Conservation (phyloP, 2,888 invertebrate genomes). For the Gnatocerus cornutus region DNA sequence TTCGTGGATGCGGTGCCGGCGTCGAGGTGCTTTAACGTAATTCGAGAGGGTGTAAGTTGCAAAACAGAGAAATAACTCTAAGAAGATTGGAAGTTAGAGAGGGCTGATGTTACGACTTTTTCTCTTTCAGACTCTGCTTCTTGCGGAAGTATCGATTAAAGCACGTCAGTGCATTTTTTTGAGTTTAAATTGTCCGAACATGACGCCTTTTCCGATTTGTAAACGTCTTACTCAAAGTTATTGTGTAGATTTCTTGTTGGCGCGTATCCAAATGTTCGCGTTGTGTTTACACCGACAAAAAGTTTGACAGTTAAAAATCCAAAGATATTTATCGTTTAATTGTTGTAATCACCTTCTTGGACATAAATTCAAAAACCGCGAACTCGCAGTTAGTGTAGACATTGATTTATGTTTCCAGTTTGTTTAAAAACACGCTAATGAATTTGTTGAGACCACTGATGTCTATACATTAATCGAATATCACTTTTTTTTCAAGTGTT, state of each 20-base stretch:
- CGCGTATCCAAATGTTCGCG: slow-evolving; percentile 35
- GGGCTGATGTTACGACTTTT: slow-evolving; percentile 34
- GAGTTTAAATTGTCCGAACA: slow-evolving; percentile 11
- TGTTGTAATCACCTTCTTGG: slow-evolving; percentile 28
- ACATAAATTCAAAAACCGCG: slow-evolving; percentile 26
- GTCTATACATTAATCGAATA: slow-evolving; percentile 21
- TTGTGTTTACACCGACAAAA: slow-evolving; percentile 35
- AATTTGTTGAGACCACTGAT: slow-evolving; percentile 16
- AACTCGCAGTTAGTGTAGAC: slow-evolving; percentile 5
- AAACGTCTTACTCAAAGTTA: slow-evolving; percentile 46
- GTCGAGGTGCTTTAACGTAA: slow-evolving; percentile 24
- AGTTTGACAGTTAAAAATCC: slow-evolving; percentile 33
- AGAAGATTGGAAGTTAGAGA: slow-evolving; percentile 23
- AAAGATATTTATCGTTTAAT: slow-evolving; percentile 23
- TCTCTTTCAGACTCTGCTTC: slow-evolving; percentile 34
- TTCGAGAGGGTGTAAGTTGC: slow-evolving; percentile 40
- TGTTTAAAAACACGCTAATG: slow-evolving; percentile 34
- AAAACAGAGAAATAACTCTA: slow-evolving; percentile 30
- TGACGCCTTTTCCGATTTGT: slow-evolving; percentile 30
- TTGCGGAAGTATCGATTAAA: slow-evolving; percentile 24
- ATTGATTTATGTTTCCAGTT: slow-evolving; percentile 27
- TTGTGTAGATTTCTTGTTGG: slow-evolving; percentile 41
- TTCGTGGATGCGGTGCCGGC: slow-evolving; percentile 8
- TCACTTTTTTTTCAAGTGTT: too few relatives aligned
- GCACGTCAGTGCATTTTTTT: slow-evolving; percentile 15